Evolutionary conservation across 2,888 invertebrate genomes (phyloP), one percentile per base, ranked within the genome.

Genomic region (Dromius quadrimaculatus): DNA sequence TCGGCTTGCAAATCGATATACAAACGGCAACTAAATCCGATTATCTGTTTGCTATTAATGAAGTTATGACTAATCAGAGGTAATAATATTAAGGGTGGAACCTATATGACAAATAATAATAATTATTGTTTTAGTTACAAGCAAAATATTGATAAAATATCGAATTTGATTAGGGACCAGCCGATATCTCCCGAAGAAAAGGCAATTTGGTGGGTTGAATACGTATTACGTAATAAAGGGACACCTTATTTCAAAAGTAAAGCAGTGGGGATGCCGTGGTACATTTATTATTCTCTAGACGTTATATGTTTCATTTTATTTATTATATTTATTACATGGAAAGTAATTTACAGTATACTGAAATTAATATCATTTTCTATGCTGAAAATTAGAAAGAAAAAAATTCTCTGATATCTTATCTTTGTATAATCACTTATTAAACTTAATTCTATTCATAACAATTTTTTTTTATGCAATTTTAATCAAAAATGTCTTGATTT

Each of bases 401-500:
- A n/a, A n/a, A n/a, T n/a, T n/a, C n/a, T n/a, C n/a, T n/a, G n/a
- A n/a, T n/a, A n/a, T n/a, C n/a, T n/a, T n/a, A n/a, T n/a, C n/a
- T n/a, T n/a, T n/a, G n/a, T n/a, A n/a, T n/a, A n/a, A n/a, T n/a
- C n/a, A n/a, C n/a, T n/a, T n/a, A n/a, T n/a, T n/a, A n/a, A n/a
- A n/a, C n/a, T n/a, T n/a, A n/a, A n/a, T n/a, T n/a, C n/a, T n/a
- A n/a, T n/a, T n/a, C n/a, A n/a, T n/a, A n/a, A n/a, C n/a, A n/a
- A n/a, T n/a, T n/a, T n/a, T n/a, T n/a, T n/a, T n/a, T n/a, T n/a
- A n/a, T n/a, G n/a, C n/a, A 23, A 78, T 66, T 62, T 81, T 79
- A 1, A 87, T 76, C 17, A 91, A 79, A 74, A 90, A 90, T 0
- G 91, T 90, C 36, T 87, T 85, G 64, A 93, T 93, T 80, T 92